Evolutionary conservation across 2,113 vertebrate species (phyloP), one percentile per base, ranked within the genome.

Genomic region (Aix galericulata): DNA sequence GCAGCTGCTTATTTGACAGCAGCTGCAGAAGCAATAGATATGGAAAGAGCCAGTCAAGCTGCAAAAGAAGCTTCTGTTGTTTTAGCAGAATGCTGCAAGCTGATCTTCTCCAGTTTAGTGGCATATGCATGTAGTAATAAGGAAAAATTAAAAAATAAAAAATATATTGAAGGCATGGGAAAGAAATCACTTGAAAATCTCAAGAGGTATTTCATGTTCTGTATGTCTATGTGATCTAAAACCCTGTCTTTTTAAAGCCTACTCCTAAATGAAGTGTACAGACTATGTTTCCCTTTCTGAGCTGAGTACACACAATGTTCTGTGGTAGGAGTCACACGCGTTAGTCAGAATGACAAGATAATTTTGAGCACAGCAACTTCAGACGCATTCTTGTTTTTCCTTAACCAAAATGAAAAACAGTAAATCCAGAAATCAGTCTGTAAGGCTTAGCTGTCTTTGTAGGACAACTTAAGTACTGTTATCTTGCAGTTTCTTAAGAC

Each of bases 1-100:
- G 83, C 94, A 97, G 94, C 92, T 97, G 95, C 71, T 94, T 60
- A n/a, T 56, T 59, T 68, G 86, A 83, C 78, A 83, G 91, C 97
- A 96, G 94, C 92, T 97, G 95, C 82, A 87, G 77, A 55, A 96
- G 80, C 72, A 74, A 85, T 78, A 27, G 78, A 88, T 82, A 80
- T 0, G 25, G 88, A 89, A 94, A 58, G 50, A 96, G 79, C 36
- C 89, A 91, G 50, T 88, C 86, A 89, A 93, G 94, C 91, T 94
- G 89, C 92, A 93, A 93, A 94, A 91, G 48, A 84, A 94, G 73
- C 87, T 93, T 93, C 91, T 95, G 94, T 78, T 96, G 32, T 89
- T 86, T 91, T 79, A 93, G 75, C 68, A 92, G 84, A 96, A 92
- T 93, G 86, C 50, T 88, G 91, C 82, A 91, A 84, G 76, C 29